phyloP scores from a whole-genome alignment of 2,797 vertebrate species.

The Cetoscarus ocellatus region DNA sequence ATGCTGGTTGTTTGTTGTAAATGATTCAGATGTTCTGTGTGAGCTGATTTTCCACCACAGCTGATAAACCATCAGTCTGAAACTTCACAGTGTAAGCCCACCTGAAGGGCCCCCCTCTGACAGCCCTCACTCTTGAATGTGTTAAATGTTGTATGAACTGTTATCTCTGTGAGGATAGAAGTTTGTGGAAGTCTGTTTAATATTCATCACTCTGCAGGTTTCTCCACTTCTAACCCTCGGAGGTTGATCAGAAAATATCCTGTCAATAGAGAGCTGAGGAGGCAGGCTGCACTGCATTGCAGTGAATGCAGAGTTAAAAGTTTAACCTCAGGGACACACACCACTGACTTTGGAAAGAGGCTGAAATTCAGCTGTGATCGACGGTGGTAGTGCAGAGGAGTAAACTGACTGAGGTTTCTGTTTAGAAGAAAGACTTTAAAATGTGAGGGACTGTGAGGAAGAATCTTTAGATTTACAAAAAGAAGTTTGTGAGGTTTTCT shows the following conservation, averaged over 20 bases:
- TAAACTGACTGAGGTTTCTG: background rate
- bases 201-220: slow-evolving; percentile 12
- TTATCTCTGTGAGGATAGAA: background rate
- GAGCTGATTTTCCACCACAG: too few species aligned
- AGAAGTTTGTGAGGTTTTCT: too few species aligned
- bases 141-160: background rate
- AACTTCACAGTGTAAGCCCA: too few species aligned
- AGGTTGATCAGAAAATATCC: slow-evolving; percentile 26
- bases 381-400: background rate
- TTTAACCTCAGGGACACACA: slow-evolving; percentile 30
- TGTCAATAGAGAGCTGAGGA: slow-evolving; percentile 15
- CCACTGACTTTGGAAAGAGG: slow-evolving; percentile 10
- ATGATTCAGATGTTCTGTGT: too few species aligned
- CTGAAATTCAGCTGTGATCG: slow-evolving; percentile 1
- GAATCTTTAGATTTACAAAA: too few species aligned
- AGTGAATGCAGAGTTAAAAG: slow-evolving; percentile 47
- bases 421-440: too few species aligned
- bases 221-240: slow-evolving; percentile 4
- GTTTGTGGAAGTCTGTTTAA: background rate
- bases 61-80: too few species aligned
- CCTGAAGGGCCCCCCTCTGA: too few species aligned
- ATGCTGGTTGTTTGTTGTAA: too few species aligned
- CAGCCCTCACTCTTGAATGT: too few species aligned
- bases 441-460: too few species aligned
- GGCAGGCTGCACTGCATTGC: slow-evolving; percentile 40